Base-by-base conservation (phyloP, 37 sponge, comb jelly and placozoan genomes). In the Mnemiopsis leidyi region DNA sequence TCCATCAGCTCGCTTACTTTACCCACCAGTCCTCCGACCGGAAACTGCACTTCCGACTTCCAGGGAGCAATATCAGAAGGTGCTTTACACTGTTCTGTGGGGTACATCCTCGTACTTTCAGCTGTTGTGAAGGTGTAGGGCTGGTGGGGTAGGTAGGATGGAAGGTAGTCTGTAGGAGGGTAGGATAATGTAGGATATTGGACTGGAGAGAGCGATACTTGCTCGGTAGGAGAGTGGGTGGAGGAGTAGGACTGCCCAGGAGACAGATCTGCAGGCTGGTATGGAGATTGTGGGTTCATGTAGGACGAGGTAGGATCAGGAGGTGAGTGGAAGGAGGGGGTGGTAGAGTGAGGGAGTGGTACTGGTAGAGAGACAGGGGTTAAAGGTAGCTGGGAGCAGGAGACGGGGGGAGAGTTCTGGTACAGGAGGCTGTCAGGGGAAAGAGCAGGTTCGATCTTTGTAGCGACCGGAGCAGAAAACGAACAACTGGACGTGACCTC, bases 61-160 rank as follows among this genome's bases (percentile, higher is more conserved):
- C 79, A 77, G 61, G 61, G 61, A 48, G 61, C 61, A 5, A 48
- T 13, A 48, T 48, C 61, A 16, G 79, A 20, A 20, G 79, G 79
- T 5, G 36, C 79, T 20, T 77, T 77, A 18, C 32, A 77, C 36
- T 77, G 79, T 33, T 77, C 35, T 34, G 79, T 77, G 79, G 79
- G 36, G 20, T 31, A 31, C 79, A 77, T 77, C 35, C 32, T 2
- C 1, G 79, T 77, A 32, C 36, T 26, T 18, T 77, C 79, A 16
- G 79, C 79, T 77, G 9, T 77, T 3, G 79, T 33, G 34, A 77
- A 16, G 79, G 79, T 31, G 79, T 31, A 13, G 36, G 18, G 18
- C 0, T 16, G 79, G 79, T 77, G 73, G 21, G 73, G 9, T 2
- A 69, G 73, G 73, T 25, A 69, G 73, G 73, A 20, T 5, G 73